Evolutionary conservation across 2,797 vertebrate species (phyloP), one percentile per base, ranked within the genome.

Genomic region (Takifugu rubripes): DNA sequence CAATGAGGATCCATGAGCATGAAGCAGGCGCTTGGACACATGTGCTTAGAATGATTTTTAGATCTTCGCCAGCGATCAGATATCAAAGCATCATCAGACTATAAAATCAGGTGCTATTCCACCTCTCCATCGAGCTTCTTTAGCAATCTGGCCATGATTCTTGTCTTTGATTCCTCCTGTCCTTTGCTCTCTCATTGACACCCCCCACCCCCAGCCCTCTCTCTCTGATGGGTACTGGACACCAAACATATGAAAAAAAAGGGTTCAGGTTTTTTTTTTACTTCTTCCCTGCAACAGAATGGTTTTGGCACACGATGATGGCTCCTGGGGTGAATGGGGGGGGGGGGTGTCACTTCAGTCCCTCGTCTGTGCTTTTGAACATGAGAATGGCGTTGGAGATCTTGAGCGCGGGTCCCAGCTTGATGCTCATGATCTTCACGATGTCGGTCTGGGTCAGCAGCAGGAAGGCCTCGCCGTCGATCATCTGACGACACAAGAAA

Each of bases 361-460:
- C 91, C 84, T 99, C 96, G 26, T 98, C 96, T 55, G 94, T 92
- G 0, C 94, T 99, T 90, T 97, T 98, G 89, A 99, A 98, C 96
- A 93, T 92, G 82, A 99, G 93, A 66, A 98, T 98, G 87, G 97
- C 93, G 14, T 99, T 99, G 89, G 97, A 98, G 87, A 99, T 98
- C 91, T 99, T 99, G 78, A 99, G 93, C 24, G 97, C 96, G 0
- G 97, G 97, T 59, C 97, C 97, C 42, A 98, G 92, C 83, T 99
- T 99, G 84, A 98, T 94, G 66, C 92, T 96, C 96, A 98, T 94
- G 79, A 99, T 98, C 90, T 99, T 99, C 88, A 98, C 97, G 56
- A 99, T 98, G 88, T 99, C 97, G 9, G 93, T 92, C 89, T 98
- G 97, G 0, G 94, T 99, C 84, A 98, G 93, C 84, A 99, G 88